These are phyloP conservation scores for Furnarius figulus DNA, from an alignment of 2,113 vertebrate species.

Conservation along the genomic window DNA sequence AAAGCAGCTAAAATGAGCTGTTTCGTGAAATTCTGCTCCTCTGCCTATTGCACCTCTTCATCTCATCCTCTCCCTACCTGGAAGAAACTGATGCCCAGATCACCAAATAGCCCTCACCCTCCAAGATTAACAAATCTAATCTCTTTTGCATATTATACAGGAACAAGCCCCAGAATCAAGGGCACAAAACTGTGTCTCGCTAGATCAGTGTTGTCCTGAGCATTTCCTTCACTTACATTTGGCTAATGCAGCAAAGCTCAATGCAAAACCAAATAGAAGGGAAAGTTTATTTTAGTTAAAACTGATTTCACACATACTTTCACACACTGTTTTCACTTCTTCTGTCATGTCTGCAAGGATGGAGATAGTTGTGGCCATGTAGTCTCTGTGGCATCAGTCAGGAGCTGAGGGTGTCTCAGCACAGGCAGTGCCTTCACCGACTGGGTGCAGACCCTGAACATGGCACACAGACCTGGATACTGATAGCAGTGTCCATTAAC, in stretches of 20 bases:
- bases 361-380: fast-evolving
- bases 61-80: neutral
- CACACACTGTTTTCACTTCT: neutral
- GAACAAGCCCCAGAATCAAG: neutral
- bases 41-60: neutral
- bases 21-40: neutral
- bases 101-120: neutral
- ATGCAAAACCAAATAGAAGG: neutral
- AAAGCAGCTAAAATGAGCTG: neutral
- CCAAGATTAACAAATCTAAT: neutral
- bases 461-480: neutral
- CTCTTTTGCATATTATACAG: neutral
- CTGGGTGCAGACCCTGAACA: neutral
- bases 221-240: neutral
- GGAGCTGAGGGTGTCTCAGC: neutral
- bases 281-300: neutral
- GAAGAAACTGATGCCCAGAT: neutral
- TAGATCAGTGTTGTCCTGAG: neutral
- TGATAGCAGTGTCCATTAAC: neutral
- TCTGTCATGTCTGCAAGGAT: neutral
- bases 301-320: neutral
- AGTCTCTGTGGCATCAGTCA: neutral
- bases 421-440: neutral
- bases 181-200: neutral
- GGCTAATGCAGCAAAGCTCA: neutral